Base-by-base conservation (phyloP, 1,140 invertebrate species). In the Harlomillsia oculata region DNA sequence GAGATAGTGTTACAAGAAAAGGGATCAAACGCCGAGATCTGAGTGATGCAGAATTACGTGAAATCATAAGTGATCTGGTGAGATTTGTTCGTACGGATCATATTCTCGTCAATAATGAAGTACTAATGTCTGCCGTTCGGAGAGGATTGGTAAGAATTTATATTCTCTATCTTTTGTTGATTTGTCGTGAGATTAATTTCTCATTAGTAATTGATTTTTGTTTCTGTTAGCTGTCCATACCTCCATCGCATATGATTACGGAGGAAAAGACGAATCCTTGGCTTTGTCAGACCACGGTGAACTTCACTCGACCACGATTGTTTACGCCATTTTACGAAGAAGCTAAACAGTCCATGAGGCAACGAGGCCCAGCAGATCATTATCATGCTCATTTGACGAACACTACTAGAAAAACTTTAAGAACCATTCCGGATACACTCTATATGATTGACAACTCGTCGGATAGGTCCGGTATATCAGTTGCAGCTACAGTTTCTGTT, bases 301-400 rank as follows among this genome's bases (percentile, higher is more conserved):
- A 84, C 84, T 67, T 85, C 72, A 81, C 89, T 0, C 80, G 86
- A 63, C 89, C 91, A 40, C 76, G 92, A 21, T 78, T 93, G 28
- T 97, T 94, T 72, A 84, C 88, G 77, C 91, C 91, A 14, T 94
- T 94, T 71, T 88, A 90, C 65, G 91, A 96, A 69, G 91, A 95
- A 76, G 60, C 60, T 30, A 56, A 55, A 29, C 41, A 54, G 6
- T 48, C 53, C 18, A 16, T 62, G 11, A 39, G 55, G 21, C 49
- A 52, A 16, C 49, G 49, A n/a, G 34, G 32, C 18, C 14, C 49
- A 20, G 20, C 39, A 8, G 6, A 8, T 21, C 9, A 18, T 41
- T 8, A 18, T 41, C 9, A 8, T 41, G 16, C 6, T 34, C n/a
- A n/a, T n/a, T n/a, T n/a, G n/a, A n/a, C n/a, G n/a, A n/a, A n/a